Conservation (phyloP, 2,113 vertebrate genomes). For the Caranx melampygus region DNA sequence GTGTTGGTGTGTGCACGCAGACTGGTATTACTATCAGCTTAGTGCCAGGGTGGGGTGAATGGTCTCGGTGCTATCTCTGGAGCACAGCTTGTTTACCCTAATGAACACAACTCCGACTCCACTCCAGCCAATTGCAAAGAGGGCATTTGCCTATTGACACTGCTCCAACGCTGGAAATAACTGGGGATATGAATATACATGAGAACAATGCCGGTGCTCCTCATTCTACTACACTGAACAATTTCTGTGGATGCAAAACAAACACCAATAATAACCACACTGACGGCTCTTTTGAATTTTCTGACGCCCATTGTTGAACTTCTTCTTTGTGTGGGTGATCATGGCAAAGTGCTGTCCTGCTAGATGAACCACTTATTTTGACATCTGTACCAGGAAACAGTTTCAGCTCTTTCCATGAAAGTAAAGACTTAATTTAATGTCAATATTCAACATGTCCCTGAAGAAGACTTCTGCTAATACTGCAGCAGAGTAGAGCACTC, state of each 20-base stretch:
- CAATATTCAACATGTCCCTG: slow-evolving; percentile 58
- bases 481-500: slow-evolving; percentile 52
- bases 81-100: slow-evolving; percentile 77
- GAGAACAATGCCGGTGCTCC: slow-evolving; percentile 47
- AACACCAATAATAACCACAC: slow-evolving; percentile 26
- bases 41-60: slow-evolving; percentile 65
- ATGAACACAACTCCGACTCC: slow-evolving; percentile 69
- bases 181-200: slow-evolving; percentile 55
- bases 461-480: slow-evolving; percentile 68
- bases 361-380: slow-evolving; percentile 37
- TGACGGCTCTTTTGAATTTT: slow-evolving; percentile 39
- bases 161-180: slow-evolving; percentile 51
- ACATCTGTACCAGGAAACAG: slow-evolving; percentile 42
- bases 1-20: slow-evolving; percentile 42
- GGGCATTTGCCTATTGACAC: slow-evolving; percentile 62
- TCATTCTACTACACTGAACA: slow-evolving; percentile 33
- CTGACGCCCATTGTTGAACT: slow-evolving; percentile 38
- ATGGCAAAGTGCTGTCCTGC: slow-evolving; percentile 8
- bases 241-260: slow-evolving; percentile 46
- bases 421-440: slow-evolving; percentile 57
- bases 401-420: slow-evolving; percentile 64
- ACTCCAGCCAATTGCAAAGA: slow-evolving; percentile 57
- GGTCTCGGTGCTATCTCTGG: slow-evolving; percentile 71
- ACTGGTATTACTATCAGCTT: slow-evolving; percentile 65
- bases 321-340: slow-evolving; percentile 33